Evolutionary conservation across 2,888 invertebrate genomes (phyloP).

Genomic region (Calliopum simillimum): DNA sequence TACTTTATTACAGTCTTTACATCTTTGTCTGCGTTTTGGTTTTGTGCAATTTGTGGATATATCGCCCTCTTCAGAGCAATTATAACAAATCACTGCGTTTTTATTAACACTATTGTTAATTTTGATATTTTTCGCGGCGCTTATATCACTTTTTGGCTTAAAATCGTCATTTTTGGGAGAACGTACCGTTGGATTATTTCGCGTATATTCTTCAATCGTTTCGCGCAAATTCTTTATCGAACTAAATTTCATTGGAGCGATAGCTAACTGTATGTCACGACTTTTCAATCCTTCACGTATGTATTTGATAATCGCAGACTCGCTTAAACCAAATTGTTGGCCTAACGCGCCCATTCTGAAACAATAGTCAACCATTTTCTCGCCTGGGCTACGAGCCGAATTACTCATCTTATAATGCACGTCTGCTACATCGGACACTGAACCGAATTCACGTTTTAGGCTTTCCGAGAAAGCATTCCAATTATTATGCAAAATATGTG

Average conservation of each 20-base stretch:
- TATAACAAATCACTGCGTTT: slow-evolving; percentile 27
- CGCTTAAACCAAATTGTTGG: slow-evolving; percentile 31
- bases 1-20: too few relatives aligned
- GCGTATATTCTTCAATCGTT: slow-evolving; percentile 31
- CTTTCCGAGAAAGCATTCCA: slow-evolving; percentile 23
- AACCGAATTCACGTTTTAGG: slow-evolving; percentile 34
- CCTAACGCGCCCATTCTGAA: slow-evolving; percentile 38
- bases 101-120: slow-evolving; percentile 6
- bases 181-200: neutral
- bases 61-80: slow-evolving; percentile 26
- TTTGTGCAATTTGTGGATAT: neutral
- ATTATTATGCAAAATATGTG: neutral
- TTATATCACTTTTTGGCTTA: neutral
- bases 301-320: slow-evolving; percentile 38
- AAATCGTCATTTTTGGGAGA: neutral
- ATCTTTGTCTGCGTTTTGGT: neutral
- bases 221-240: slow-evolving; percentile 38
- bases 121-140: neutral
- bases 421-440: slow-evolving; percentile 30
- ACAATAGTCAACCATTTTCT: slow-evolving; percentile 36
- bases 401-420: slow-evolving; percentile 34
- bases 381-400: slow-evolving; percentile 5
- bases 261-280: slow-evolving; percentile 33
- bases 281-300: slow-evolving; percentile 33
- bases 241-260: slow-evolving; percentile 23